Evolutionary conservation across 2,888 invertebrate species (phyloP), one percentile per base, ranked within the genome.

Genomic region (Actias luna): DNA sequence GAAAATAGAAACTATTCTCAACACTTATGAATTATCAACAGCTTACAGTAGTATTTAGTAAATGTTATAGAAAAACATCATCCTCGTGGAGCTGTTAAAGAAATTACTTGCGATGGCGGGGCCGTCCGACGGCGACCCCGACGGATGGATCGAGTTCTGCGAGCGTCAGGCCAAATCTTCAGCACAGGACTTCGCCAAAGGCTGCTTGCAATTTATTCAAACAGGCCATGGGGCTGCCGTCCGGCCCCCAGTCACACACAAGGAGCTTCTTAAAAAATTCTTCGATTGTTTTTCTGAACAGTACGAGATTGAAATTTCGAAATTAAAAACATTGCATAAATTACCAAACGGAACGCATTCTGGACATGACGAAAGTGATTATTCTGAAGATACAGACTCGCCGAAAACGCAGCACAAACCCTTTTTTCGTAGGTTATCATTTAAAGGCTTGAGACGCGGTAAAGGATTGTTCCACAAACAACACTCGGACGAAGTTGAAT

Each of bases 391-490:
- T 72, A 94, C 95, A 5, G 95, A 95, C 61, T 96, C 97, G 0
- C 96, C 97, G 0, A 97, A 96, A 87, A 94, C 96, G 61, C 95
- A 94, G 70, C 96, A 96, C 74, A 97, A 97, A 82, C 96, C 97
- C 2, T 97, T 98, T 83, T 96, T 97, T 80, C 93, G 97, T 73
- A 93, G 98, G 73, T 93, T 98, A 67, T 98, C 98, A 29, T 97
- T 98, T 76, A 98, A 98, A 83, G 97, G 97, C 65, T 89, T 98
- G 61, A 95, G 97, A 65, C 82, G 96, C 94, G 95, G 96, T 73
- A 94, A 94, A 81, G 96, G 97, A 50, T 93, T 98, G 59, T 98
- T 98, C 78, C 97, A 97, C 83, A 98, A 98, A 81, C 97, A 97
- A 78, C 95, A 96, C 81, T 97, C 98, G 25, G 98, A 98, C 75